Percentiles rank a stretch among this genome's conserved stretches.
These are phyloP conservation scores for Phylloscopus trochiloides DNA, from an alignment of 2,113 vertebrate genomes.

Conservation along the genomic window DNA sequence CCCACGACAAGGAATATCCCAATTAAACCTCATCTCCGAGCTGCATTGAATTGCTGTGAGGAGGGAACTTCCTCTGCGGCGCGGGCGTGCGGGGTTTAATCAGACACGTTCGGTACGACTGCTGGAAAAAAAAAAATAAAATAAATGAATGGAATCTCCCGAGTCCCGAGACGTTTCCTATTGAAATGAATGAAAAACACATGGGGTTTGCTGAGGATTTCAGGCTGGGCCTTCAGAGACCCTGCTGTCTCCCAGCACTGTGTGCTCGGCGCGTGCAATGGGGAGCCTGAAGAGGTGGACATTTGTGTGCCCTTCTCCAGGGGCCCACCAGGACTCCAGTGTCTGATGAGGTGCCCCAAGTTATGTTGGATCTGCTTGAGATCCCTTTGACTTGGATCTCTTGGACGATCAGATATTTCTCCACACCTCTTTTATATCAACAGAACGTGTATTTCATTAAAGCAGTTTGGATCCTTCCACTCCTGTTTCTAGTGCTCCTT, in stretches of 20 bases:
- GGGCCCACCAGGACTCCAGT: not conserved
- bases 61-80: not conserved
- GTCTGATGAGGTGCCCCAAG: rapidly evolving
- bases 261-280: not conserved
- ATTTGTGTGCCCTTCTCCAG: not conserved
- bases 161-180: slow-evolving; percentile 21
- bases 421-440: not conserved
- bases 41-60: not conserved
- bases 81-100: not conserved
- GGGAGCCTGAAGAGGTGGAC: not conserved
- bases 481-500: not conserved
- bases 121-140: not conserved
- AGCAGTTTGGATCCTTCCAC: rapidly evolving
- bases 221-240: slow-evolving; percentile 52
- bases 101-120: not conserved
- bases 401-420: not conserved
- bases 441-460: not conserved
- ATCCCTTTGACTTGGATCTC: not conserved
- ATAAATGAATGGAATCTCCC: slow-evolving; percentile 34
- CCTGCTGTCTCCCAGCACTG: not conserved
- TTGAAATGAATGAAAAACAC: slow-evolving; percentile 60
- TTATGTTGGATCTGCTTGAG: not conserved
- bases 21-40: slow-evolving; percentile 6
- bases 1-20: not conserved
- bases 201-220: slow-evolving; percentile 54